Evolutionary conservation across 2,113 vertebrate species (phyloP), one percentile per base, ranked within the genome.

Genomic region (Stercorarius parasiticus): DNA sequence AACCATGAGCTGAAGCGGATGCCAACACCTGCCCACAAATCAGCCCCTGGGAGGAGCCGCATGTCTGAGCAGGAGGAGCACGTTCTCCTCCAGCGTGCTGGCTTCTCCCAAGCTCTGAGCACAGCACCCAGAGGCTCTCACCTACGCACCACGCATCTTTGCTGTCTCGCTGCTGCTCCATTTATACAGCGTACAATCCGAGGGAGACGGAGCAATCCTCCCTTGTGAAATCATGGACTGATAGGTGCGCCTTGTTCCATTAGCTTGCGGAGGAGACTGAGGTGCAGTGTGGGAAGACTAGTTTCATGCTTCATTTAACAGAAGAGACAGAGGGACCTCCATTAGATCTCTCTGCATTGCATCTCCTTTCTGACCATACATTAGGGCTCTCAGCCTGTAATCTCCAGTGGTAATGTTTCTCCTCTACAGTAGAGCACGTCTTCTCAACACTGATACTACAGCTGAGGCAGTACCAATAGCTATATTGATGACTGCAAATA

Each of bases 251-350:
- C 93, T 61, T 56, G 81, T 89, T 93, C 95, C 86, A 84, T 93
- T 64, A 94, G 79, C 70, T 93, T 4, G 1, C 78, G 45, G 52
- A 52, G 62, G 76, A 74, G 84, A 88, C 6, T 22, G 74, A 88
- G 66, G 49, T 53, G 82, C 36, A 9, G 38, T 42, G 85, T 79
- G 87, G 93, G 91, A 92, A 95, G 84, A 85, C 43, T 70, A 81
- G 86, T 92, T 95, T 86, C 10, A 11, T 42, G 86, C 93, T 91
- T 97, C 93, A 82, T 95, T 97, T 91, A 96, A 82, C 96, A 86
- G 84, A 81, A 95, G 78, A 86, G 87, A 90, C 91, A 96, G 91
- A 93, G 85, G 87, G 94, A 94, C 82, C 84, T 96, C 34, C 58
- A 88, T 91, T 77, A 93, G 38, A 86, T 96, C 84, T 88, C 89